Evolutionary conservation across 1,140 invertebrate species (phyloP), one percentile per base, ranked within the genome.

Genomic region (Chelonus insularis): DNA sequence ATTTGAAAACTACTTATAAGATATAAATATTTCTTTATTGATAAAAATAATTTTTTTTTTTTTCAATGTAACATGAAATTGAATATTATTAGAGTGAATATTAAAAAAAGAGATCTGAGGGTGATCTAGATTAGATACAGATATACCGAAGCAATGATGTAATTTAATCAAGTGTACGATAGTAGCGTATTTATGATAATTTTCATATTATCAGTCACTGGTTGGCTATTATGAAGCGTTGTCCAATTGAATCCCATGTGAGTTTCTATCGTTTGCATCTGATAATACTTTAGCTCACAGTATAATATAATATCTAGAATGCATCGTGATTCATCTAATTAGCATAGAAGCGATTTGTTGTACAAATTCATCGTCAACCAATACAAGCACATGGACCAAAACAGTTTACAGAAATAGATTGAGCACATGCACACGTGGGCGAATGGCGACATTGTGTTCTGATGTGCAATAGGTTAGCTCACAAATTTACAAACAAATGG

Each of bases 401-500:
- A 43, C 41, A 43, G 41, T 43, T 43, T 20, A 16, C 4, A 16
- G 12, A 43, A 43, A 7, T 43, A 43, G 41, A 43, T 43, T 43
- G 41, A 43, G 18, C 41, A 16, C 41, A 4, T 43, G 41, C 14
- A 43, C 41, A 43, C 41, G 41, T 43, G 41, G 12, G 12, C 14
- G 12, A 43, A 43, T 43, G 16, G 41, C 8, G 16, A 43, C 41
- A 43, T 43, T 7, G 41, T 43, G 41, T 43, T 43, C 14, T 43
- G 16, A 43, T 43, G 41, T 43, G 41, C 41, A 43, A 43, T 43
- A 43, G 12, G 12, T 16, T 4, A 43, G 16, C 12, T 18, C 16
- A 43, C 41, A 54, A 54, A 36, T 37, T 55, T 16, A 37, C 32
- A 20, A 56, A 41, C 4, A 43, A 57, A 43, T 45, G 9, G 11